Percentiles rank a stretch among this genome's conserved stretches.
phyloP scores from a whole-genome alignment of 2,113 vertebrate species.

The Puntigrus tetrazona region DNA sequence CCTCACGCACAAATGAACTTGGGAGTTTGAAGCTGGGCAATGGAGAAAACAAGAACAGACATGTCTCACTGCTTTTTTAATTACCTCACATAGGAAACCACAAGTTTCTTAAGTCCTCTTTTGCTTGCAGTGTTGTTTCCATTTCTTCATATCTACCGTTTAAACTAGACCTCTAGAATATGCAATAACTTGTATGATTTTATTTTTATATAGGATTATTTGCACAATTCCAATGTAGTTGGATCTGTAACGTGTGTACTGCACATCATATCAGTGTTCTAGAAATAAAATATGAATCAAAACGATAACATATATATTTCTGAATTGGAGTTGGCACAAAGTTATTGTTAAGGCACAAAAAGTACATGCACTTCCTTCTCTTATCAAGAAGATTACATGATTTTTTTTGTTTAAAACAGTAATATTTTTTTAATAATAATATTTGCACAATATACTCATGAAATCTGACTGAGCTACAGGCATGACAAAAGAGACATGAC shows the following conservation, averaged over 20 bases:
- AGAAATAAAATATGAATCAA: background rate
- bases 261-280: background rate
- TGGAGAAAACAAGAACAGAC: background rate
- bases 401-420: too few relatives aligned
- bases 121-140: background rate
- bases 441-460: too few relatives aligned
- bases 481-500: too few relatives aligned
- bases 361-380: background rate
- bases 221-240: background rate
- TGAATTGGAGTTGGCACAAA: background rate
- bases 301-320: background rate
- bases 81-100: conserved; percentile 3
- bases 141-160: background rate
- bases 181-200: background rate
- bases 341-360: background rate
- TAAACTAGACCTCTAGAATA: background rate
- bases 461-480: too few relatives aligned
- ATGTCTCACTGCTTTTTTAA: background rate
- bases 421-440: too few relatives aligned
- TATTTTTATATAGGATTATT: background rate
- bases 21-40: background rate
- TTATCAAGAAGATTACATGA: too few relatives aligned
- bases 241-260: background rate
- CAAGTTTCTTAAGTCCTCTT: background rate
- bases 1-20: background rate